Base-by-base conservation (phyloP, 2,797 vertebrate species). In the Dendrocincla tyrannina region DNA sequence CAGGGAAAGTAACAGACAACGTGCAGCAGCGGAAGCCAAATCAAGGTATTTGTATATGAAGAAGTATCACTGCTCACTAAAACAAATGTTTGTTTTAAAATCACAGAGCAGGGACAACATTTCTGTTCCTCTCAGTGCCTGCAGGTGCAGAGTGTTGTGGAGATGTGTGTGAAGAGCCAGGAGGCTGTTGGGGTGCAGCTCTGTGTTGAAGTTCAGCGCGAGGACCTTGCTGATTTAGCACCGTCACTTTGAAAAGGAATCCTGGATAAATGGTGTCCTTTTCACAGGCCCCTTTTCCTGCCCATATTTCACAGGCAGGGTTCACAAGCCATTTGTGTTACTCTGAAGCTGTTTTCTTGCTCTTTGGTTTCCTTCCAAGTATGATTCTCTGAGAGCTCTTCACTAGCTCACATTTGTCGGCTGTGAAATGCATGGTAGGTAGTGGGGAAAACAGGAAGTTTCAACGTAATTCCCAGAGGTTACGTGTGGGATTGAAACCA, bases 381-480 rank as follows among this genome's bases (percentile, higher is more conserved):
- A 22, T 14, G 46, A 35, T 62, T 85, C 60, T 85, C 75, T 66
- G 42, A 15, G 72, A 85, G 63, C 60, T 84, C 70, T 80, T 92
- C 37, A 6, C 76, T 35, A 58, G 60, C 56, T 88, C 2, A 0
- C 28, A 11, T 85, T 84, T 63, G 74, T 33, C 77, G 58, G 91
- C 87, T 77, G 66, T 82, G 74, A 84, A 89, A 88, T 11, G 33
- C 77, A 32, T 55, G n/a, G 69, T 55, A 88, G 76, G 63, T 87
- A 91, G 76, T 5, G 4, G 9, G 67, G 88, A 89, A 85, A 94
- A 96, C 91, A 95, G 94, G 91, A 91, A 95, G 83, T 62, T 89
- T 74, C 46, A 58, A 75, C 0, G 5, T 83, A 86, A 94, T 95
- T 92, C 85, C 86, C 94, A 92, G 85, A 82, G 94, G 88, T 81